phyloP scores from a whole-genome alignment of 2,888 invertebrate species.

The Toxonevra muliebris region DNA sequence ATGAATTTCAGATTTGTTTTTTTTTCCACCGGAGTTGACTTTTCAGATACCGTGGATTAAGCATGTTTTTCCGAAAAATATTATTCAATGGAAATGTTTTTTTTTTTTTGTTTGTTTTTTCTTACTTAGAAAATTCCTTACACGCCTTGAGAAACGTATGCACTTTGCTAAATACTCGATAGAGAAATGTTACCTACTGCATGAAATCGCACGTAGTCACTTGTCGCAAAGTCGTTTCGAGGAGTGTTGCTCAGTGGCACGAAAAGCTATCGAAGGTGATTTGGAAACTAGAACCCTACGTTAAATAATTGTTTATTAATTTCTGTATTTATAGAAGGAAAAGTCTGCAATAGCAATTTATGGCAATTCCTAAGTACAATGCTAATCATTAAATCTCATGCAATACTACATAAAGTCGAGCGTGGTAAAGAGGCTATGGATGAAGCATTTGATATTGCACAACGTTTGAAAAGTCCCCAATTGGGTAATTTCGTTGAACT shows the following conservation, averaged over 20 bases:
- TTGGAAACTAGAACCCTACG: background rate
- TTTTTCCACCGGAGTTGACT: background rate
- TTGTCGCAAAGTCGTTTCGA: slow-evolving; percentile 50
- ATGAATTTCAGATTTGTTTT: background rate
- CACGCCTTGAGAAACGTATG: slow-evolving; percentile 49
- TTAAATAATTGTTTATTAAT: background rate
- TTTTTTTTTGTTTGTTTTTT: background rate
- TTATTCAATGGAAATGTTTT: background rate
- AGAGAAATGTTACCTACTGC: slow-evolving; percentile 52
- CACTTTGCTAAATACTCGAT: slow-evolving; percentile 50
- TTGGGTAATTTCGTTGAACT: slow-evolving; percentile 51
- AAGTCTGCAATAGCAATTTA: slow-evolving; percentile 49
- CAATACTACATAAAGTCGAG: slow-evolving; percentile 55
- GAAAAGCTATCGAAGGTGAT: slow-evolving; percentile 47
- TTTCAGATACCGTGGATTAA: no score
- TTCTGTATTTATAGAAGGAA: slow-evolving; percentile 41
- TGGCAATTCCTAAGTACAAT: slow-evolving; percentile 55
- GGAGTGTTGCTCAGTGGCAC: slow-evolving; percentile 47
- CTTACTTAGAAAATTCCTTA: slow-evolving; percentile 46
- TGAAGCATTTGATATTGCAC: slow-evolving; percentile 47
- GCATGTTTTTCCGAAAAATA: no score
- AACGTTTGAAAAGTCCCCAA: slow-evolving; percentile 43
- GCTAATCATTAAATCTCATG: slow-evolving; percentile 54
- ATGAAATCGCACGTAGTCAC: slow-evolving; percentile 52
- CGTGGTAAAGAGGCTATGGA: slow-evolving; percentile 52